Evolutionary conservation across 2,888 invertebrate genomes (phyloP), one percentile per base, ranked within the genome.

Genomic region (Tanypteryx hageni): DNA sequence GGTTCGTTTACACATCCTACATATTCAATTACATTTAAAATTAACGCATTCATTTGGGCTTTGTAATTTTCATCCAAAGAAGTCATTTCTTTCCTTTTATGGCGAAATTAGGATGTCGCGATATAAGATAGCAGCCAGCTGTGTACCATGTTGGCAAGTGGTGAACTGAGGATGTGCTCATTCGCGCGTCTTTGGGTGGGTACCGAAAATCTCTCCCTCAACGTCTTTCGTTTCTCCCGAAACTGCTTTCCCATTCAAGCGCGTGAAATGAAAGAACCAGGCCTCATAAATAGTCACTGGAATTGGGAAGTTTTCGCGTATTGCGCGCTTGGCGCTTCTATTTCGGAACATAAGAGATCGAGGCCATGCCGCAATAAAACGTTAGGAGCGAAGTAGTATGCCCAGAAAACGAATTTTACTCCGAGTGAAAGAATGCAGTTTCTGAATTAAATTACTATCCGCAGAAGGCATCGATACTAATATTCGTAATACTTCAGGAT

Each of bases 341-440:
- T 76, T 76, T 76, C 76, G 76, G 76, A 76, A 76, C 76, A 27
- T 76, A 27, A 22, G 76, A 68, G 68, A 76, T 76, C 76, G 76
- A 76, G 76, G 76, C 27, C 76, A 76, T 76, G 76, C 76, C 76
- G 76, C 27, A 76, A 76, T 76, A 76, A 76, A 76, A 76, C 76
- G 76, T 22, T 68, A 76, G 27, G 27, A 18, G 13, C 76, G 22
- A 27, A 22, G 27, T 27, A 76, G 27, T 76, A 27, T 76, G 27
- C 76, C 76, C 27, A 76, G 76, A 76, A 76, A 76, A 76, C 22
- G 76, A 44, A 1, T 44, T 44, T 44, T 44, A 44, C 44, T 44
- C 5, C 44, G 44, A 44, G 44, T 1, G 5, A 44, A 44, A 44
- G 44, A 44, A 44, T 44, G 44, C 44, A 5, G 44, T 44, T 44